phyloP scores from a whole-genome alignment of 2,797 vertebrate species.

The Sylvilagus floridanus region DNA sequence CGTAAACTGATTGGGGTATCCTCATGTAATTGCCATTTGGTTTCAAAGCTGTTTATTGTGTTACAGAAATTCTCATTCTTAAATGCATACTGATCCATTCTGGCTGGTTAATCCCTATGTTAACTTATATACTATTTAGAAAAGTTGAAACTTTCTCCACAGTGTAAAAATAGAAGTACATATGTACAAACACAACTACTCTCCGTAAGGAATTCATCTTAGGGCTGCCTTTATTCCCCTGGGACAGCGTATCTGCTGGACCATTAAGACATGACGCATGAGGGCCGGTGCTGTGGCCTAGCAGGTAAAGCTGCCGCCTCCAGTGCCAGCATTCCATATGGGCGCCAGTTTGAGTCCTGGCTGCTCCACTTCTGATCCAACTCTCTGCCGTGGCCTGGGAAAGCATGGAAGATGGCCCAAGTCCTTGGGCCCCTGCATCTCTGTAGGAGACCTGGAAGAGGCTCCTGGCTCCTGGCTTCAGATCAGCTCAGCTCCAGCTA shows the following conservation, averaged over 20 bases:
- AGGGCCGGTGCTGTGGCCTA: too few species aligned
- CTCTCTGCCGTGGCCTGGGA: too few species aligned
- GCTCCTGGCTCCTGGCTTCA: too few species aligned
- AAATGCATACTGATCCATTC: background rate
- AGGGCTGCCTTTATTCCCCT: conserved; percentile 49
- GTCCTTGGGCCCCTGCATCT: too few species aligned
- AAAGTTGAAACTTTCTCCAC: background rate
- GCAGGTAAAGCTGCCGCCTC: too few species aligned
- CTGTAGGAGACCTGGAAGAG: too few species aligned
- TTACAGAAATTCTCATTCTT: conserved; percentile 5
- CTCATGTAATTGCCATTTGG: background rate
- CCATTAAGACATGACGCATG: conserved; percentile 74
- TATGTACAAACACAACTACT: conserved; percentile 59
- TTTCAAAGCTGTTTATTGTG: background rate
- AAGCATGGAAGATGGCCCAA: too few species aligned
- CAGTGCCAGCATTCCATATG: too few species aligned
- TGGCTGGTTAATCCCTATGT: background rate
- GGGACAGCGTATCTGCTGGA: conserved; percentile 75
- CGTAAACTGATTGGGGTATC: too few species aligned
- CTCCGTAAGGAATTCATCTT: conserved; percentile 73
- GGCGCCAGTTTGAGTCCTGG: too few species aligned
- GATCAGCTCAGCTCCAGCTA: too few species aligned
- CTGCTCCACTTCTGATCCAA: too few species aligned
- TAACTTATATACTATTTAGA: background rate
- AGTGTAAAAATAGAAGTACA: background rate